Percentiles rank a stretch among this genome's conserved stretches.
phyloP scores from a whole-genome alignment of 2,113 vertebrate species.

The Pampusana beccarii region DNA sequence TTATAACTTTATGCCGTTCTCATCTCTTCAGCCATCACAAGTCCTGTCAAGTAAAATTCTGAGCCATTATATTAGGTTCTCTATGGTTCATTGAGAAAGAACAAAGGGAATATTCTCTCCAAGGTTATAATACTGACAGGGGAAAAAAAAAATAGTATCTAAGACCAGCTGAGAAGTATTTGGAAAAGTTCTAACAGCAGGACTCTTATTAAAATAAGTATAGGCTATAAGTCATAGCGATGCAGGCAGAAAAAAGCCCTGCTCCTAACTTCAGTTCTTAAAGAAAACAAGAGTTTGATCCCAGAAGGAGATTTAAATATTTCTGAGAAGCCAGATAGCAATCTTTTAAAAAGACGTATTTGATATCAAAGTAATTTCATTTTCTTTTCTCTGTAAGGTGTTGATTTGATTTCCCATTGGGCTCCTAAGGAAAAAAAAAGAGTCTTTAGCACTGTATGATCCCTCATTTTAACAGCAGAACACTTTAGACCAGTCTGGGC shows the following conservation, averaged over 20 bases:
- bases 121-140: constrained; percentile 26
- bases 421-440: not conserved
- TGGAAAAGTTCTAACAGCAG: constrained; percentile 52
- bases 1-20: not conserved
- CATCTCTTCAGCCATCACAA: constrained; percentile 36
- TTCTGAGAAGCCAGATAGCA: constrained; percentile 4
- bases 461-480: not conserved
- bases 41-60: constrained; percentile 40
- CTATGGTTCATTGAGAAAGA: constrained; percentile 60
- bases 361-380: not conserved
- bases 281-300: constrained; percentile 15
- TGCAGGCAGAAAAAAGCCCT: not conserved
- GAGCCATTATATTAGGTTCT: constrained; percentile 51
- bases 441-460: not conserved
- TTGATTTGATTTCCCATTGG: constrained; percentile 33
- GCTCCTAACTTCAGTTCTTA: not conserved
- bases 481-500: not conserved
- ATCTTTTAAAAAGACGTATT: not conserved
- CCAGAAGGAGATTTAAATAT: constrained; percentile 29
- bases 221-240: constrained; percentile 33
- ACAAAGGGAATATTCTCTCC: constrained; percentile 64
- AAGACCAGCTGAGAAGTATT: constrained; percentile 14
- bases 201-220: constrained; percentile 46
- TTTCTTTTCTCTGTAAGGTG: not conserved
- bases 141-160: not conserved